Base-by-base conservation (phyloP, 2,113 vertebrate genomes). In the Rhombomys opimus region DNA sequence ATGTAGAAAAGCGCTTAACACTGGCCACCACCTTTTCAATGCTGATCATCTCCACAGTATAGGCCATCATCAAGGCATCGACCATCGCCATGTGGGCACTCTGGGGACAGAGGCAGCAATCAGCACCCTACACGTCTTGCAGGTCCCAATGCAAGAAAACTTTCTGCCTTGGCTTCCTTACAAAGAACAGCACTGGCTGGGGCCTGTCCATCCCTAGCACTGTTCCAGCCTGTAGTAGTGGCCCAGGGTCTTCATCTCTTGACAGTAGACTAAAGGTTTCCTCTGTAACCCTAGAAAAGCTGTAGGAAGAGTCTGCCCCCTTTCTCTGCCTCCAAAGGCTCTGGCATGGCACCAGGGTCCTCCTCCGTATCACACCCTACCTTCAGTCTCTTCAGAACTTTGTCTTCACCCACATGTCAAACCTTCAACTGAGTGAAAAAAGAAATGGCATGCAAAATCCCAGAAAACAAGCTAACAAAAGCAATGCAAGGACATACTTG, bases 41-140 rank as follows among this genome's bases (percentile, higher is more conserved):
- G 99, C 99, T 99, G 98, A 99, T 99, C 99, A 99, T 99, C 98
- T 99, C 99, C 89, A 99, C 99, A 0, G 99, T 99, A 98, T 99
- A 99, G 91, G 99, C 99, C 99, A 99, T 99, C 99, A 99, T 99
- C 8, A 99, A 99, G 61, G 99, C 99, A 72, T 99, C 99, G 20
- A 99, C 99, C 99, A 99, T 99, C 0, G 99, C 99, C 98, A 99
- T 99, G 92, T 99, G 99, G 77, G 99, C 99, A 41, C 99, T 99
- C 99, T 99, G 96, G 5, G 46, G 94, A 77, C 87, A 92, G 93
- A 90, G 14, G 0, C 52, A 30, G 3, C 25, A 0, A 2, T 67
- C 25, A 90, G 86, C 75, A 50, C 2, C 13, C 41, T 87, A 46
- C 7, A 22, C 30, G 0, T 46, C 38, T 8, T 18, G 10, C 46